A percentile compares a stretch with the other conserved stretches of the same genome.
Conservation (phyloP, 2,797 vertebrate genomes). For the Arrhamphus sclerolepis region DNA sequence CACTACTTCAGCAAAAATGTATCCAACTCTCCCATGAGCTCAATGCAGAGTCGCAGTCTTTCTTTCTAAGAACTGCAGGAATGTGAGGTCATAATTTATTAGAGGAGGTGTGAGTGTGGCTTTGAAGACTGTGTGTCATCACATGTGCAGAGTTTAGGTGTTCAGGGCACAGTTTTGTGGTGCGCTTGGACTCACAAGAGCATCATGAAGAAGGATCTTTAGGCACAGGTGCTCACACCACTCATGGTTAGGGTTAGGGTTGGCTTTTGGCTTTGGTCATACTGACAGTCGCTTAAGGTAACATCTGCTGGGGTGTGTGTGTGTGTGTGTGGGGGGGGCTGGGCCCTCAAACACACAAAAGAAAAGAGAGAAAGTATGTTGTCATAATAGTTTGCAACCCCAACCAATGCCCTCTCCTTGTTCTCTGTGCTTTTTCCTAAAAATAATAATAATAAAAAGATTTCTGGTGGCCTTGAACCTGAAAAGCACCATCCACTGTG, state of each 20-base stretch:
- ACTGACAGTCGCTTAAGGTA: no score
- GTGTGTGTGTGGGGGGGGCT: no score
- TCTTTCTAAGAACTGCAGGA: not conserved
- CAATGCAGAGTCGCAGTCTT: not conserved
- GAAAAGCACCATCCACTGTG: no score
- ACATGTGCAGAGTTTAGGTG: not conserved
- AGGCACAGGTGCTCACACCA: not conserved
- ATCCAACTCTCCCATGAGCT: not conserved
- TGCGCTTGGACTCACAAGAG: not conserved
- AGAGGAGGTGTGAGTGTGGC: not conserved
- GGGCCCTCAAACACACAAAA: no score
- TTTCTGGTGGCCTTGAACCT: no score
- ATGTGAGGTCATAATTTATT: not conserved
- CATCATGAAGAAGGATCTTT: not conserved
- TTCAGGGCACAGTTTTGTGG: not conserved
- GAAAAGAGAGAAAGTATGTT: no score
- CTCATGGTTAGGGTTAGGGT: not conserved
- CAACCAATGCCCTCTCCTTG: no score
- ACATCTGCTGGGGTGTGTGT: no score
- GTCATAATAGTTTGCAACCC: no score
- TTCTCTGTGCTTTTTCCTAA: no score
- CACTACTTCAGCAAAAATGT: slow-evolving; percentile 14
- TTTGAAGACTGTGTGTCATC: not conserved
- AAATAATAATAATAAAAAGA: no score
- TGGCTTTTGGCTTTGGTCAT: no score